Evolutionary conservation across 2,797 vertebrate species (phyloP).

Genomic region (Bucorvus abyssinicus): DNA sequence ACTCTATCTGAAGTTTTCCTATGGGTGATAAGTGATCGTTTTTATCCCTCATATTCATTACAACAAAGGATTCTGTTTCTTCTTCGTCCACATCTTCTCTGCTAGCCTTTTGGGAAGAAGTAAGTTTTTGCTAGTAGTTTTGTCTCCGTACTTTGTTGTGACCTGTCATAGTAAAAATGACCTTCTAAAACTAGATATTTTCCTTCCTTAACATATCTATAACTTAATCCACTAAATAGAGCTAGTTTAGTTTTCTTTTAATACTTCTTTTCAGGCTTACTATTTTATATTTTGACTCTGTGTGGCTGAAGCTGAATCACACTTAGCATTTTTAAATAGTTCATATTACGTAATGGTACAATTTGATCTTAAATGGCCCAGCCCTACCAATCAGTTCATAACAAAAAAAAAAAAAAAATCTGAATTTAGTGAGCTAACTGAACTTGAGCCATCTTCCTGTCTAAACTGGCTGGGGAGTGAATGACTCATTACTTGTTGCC

Average conservation of each 20-base stretch:
- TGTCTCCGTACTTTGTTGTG: constrained; percentile 45
- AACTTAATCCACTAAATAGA: constrained; percentile 37
- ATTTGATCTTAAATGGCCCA: not conserved
- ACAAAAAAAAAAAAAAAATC: not conserved
- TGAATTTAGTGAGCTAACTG: not conserved
- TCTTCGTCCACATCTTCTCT: constrained; percentile 83
- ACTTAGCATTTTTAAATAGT: not conserved
- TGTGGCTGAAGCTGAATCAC: not conserved
- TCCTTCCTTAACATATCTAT: not conserved
- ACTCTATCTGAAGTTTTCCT: constrained; percentile 7
- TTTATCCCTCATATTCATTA: constrained; percentile 74
- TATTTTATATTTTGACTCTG: not conserved
- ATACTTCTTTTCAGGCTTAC: not conserved
- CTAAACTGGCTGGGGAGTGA: constrained; percentile 39
- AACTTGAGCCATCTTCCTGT: not conserved
- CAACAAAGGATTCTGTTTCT: constrained; percentile 82
- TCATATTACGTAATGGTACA: not conserved
- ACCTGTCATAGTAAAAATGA: constrained; percentile 25
- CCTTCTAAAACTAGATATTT: constrained; percentile 7
- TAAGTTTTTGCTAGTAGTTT: constrained; percentile 73
- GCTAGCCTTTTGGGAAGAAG: constrained; percentile 86
- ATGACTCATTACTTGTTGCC: constrained; percentile 19
- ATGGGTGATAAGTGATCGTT: constrained; percentile 60
- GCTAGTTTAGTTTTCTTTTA: not conserved
- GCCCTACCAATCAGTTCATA: not conserved